Base-by-base conservation (phyloP, 2,888 invertebrate species). In the Xanthia icteritia region DNA sequence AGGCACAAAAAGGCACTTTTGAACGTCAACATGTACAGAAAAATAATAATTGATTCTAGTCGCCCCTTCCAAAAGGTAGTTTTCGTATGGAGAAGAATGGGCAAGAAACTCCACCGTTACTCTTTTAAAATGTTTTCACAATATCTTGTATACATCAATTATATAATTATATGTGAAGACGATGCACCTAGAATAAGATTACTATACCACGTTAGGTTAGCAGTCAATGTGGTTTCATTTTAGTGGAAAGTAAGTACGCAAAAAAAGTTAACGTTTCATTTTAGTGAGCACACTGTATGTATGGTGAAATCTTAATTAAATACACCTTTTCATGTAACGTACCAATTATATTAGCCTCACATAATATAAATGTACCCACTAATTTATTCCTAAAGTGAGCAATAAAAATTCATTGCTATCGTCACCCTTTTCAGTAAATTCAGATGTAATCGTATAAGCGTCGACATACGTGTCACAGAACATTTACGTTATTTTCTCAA, bases 371-470 rank as follows among this genome's bases (percentile, higher is more conserved):
- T 73, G 73, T 79, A 63, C 45, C 60, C 56, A 66, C 67, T 58
- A 64, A 84, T 73, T 81, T 69, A 84, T 74, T 65, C 45, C 27
- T 79, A 63, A 79, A 81, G 60, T 73, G 64, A 74, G 69, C 42
- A 51, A 72, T 82, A 65, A 72, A 85, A 76, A 82, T 60, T 82
- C 51, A 71, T 71, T 75, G 67, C 20, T 71, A 39, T 31, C 66
- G 72, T 72, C 64, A 85, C 71, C 71, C 56, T 76, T 76, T 74
- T 68, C 64, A 73, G 65, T 72, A 85, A 76, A 83, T 86, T 71
- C 64, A 45, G 78, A 73, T 77, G 70, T 77, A 77, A 86, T 83
- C 86, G 79, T 86, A 71, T 45, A 86, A 69, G 71, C 66, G 86
- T 83, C 86, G 45, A 78, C 63, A 83, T 82, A 74, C 56, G 54